Conservation (phyloP, 2,888 invertebrate genomes). For the Epirrhoe tristata region DNA sequence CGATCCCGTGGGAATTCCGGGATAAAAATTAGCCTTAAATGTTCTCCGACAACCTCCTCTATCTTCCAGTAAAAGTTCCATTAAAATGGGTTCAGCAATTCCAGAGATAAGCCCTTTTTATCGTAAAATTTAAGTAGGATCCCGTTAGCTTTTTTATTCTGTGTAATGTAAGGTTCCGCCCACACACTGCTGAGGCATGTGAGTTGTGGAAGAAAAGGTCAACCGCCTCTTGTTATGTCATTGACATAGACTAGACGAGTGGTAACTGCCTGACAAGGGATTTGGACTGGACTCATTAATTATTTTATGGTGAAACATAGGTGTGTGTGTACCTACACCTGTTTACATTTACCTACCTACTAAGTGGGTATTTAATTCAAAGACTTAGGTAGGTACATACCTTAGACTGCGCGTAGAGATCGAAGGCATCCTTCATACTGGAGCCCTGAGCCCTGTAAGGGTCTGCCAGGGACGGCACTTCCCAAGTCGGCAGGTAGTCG, state of each 20-base stretch:
- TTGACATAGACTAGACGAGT: conserved; percentile 12
- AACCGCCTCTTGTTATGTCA: conserved; percentile 22
- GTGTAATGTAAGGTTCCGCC: conserved; percentile 14
- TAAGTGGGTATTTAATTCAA: no score
- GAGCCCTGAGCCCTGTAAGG: conserved; percentile 90
- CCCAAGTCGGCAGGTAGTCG: conserved; percentile 97
- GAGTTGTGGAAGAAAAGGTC: conserved; percentile 17
- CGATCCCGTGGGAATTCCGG: no score
- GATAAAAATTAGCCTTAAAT: no score
- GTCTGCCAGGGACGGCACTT: conserved; percentile 91
- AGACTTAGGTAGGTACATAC: conserved; percentile 46
- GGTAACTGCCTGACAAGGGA: conserved; percentile 4
- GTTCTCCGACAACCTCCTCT: no score
- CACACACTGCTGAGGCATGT: conserved; percentile 20
- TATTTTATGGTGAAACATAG: no score
- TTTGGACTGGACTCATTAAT: no score
- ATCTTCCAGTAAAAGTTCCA: no score
- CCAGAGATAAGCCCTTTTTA: no score
- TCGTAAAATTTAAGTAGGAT: no score
- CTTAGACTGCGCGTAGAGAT: conserved; percentile 88
- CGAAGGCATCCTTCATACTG: conserved; percentile 94
- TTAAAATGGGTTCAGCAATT: no score
- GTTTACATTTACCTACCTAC: no score
- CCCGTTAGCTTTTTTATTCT: neutral
- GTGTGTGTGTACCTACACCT: no score